These are phyloP conservation scores for Catalaphyllia jardinei DNA, from an alignment of 64 coral and sea anemone genomes.

Conservation along the genomic window DNA sequence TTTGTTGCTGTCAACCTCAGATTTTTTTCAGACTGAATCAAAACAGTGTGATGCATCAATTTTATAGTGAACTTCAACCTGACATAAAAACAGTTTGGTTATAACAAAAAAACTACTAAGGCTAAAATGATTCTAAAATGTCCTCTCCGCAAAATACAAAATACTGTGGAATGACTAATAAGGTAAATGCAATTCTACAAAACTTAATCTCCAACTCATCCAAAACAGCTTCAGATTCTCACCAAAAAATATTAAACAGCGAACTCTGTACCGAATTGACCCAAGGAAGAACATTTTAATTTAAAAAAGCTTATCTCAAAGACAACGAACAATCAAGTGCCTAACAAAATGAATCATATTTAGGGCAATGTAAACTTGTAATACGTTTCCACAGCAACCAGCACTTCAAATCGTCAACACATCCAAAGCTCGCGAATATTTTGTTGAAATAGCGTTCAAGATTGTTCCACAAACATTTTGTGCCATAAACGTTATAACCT, in stretches of 20 bases:
- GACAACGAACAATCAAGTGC: too few relatives aligned
- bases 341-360: too few relatives aligned
- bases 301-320: neutral
- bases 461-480: neutral
- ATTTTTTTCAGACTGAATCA: too few relatives aligned
- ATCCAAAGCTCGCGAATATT: neutral
- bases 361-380: neutral
- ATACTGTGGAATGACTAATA: too few relatives aligned
- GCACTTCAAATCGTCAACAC: neutral
- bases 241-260: neutral
- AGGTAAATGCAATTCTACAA: neutral
- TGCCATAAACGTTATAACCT: neutral
- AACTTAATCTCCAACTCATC: neutral
- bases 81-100: too few relatives aligned
- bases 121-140: too few relatives aligned
- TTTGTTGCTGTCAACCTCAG: too few relatives aligned
- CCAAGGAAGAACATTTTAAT: neutral
- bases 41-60: too few relatives aligned
- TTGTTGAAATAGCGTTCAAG: neutral
- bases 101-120: too few relatives aligned
- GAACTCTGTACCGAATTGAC: neutral
- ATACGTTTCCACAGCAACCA: conserved; percentile 31
- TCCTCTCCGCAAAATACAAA: too few relatives aligned
- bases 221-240: neutral
- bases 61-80: too few relatives aligned